A percentile compares a stretch with the other conserved stretches of the same genome.
Conservation (phyloP, 2,888 invertebrate species). For the Odiellus spinosus region DNA sequence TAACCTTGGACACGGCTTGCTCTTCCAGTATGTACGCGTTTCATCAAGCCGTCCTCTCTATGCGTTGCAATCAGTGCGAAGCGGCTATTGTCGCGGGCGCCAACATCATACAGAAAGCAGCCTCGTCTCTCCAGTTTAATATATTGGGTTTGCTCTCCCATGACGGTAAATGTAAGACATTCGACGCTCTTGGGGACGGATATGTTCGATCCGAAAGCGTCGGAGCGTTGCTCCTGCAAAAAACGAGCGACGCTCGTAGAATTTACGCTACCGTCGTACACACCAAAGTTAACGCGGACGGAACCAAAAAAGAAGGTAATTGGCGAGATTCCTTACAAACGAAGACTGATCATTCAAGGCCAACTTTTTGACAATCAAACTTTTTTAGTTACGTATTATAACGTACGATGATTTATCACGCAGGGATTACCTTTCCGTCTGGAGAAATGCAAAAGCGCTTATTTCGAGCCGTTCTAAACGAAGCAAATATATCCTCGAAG, state of each 20-base stretch:
- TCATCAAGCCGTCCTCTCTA: slow-evolving; percentile 23
- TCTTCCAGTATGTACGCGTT: slow-evolving; percentile 36
- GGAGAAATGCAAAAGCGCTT: slow-evolving; percentile 57
- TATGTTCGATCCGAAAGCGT: slow-evolving; percentile 70
- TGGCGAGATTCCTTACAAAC: too few species aligned
- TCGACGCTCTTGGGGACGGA: slow-evolving; percentile 43
- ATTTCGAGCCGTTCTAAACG: slow-evolving; percentile 1
- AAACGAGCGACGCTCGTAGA: slow-evolving; percentile 51
- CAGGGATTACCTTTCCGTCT: slow-evolving; percentile 73
- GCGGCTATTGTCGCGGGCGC: slow-evolving; percentile 38
- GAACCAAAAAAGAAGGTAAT: slow-evolving; percentile 46
- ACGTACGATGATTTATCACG: too few species aligned
- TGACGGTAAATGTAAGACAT: slow-evolving; percentile 33
- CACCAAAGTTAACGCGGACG: slow-evolving; percentile 82
- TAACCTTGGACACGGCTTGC: slow-evolving; percentile 37
- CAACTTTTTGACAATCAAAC: too few species aligned
- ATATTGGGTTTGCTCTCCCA: slow-evolving; percentile 36
- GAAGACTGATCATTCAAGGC: too few species aligned
- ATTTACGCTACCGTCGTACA: slow-evolving; percentile 74
- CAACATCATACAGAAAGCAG: slow-evolving; percentile 34
- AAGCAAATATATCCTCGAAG: slow-evolving; percentile 30
- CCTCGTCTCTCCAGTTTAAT: slow-evolving; percentile 35
- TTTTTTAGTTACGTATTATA: too few species aligned
- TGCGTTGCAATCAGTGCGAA: slow-evolving; percentile 45
- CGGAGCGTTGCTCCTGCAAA: slow-evolving; percentile 53